Percentiles rank a stretch among this genome's conserved stretches.
Evolutionary conservation across 2,113 vertebrate species (phyloP).

Genomic region (Brachyhypopomus occidentalis): DNA sequence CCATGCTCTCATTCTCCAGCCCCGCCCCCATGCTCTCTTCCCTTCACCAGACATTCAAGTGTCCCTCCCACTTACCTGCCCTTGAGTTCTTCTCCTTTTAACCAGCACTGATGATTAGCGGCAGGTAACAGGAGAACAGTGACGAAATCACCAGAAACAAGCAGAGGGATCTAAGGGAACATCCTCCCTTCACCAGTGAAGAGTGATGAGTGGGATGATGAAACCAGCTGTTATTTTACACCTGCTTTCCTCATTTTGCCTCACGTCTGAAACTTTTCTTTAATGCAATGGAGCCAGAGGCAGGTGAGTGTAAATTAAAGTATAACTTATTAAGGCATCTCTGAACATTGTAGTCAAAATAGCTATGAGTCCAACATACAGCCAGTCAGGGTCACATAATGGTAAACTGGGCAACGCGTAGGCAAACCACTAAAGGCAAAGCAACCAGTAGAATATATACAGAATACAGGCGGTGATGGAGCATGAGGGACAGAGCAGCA

Average conservation of each 20-base stretch:
- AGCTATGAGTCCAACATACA: no score
- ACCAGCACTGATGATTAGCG: constrained; percentile 40
- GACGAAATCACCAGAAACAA: constrained; percentile 43
- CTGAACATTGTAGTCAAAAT: no score
- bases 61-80: neutral
- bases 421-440: no score
- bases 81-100: constrained; percentile 30
- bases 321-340: no score
- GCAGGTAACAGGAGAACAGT: constrained; percentile 23
- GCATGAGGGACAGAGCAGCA: no score
- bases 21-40: neutral
- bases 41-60: constrained; percentile 7
- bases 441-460: no score
- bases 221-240: constrained; percentile 27
- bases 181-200: neutral
- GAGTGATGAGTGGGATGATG: neutral
- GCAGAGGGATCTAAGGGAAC: neutral
- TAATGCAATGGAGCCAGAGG: no score
- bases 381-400: no score
- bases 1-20: neutral
- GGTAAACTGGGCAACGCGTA: no score
- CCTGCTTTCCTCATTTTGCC: constrained; percentile 26
- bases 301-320: no score
- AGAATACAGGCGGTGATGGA: no score
- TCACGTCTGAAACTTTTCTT: constrained; percentile 9